These are phyloP conservation scores for Neelides folsomi DNA, from an alignment of 2,888 invertebrate species.

Conservation along the genomic window DNA sequence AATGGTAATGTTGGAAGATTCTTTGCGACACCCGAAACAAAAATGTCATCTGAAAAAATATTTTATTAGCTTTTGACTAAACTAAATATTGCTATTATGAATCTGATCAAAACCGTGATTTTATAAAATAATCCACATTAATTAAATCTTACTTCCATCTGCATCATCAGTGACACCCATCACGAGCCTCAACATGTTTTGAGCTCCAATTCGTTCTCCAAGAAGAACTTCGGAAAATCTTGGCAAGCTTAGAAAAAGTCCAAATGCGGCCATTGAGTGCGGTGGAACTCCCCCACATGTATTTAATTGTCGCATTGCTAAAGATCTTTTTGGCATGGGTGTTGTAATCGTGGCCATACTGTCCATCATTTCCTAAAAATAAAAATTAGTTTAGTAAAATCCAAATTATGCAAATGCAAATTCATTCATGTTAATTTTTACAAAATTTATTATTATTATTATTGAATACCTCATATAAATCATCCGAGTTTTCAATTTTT, in stretches of 20 bases:
- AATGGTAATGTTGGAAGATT: constrained; percentile 63
- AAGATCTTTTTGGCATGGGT: constrained; percentile 17
- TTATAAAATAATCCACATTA: too few species aligned
- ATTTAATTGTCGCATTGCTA: constrained; percentile 17
- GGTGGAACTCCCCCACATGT: constrained; percentile 46
- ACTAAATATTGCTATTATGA: too few species aligned
- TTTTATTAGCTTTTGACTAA: constrained; percentile 1
- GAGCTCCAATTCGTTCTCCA: constrained; percentile 67
- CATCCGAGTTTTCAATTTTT: constrained; percentile 44
- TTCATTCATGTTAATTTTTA: not conserved
- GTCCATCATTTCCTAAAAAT: constrained; percentile 29
- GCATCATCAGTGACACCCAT: constrained; percentile 85
- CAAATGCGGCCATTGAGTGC: constrained; percentile 81
- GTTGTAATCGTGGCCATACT: constrained; percentile 26
- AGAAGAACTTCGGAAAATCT: constrained; percentile 81
- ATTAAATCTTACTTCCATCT: constrained; percentile 61
- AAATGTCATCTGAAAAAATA: constrained; percentile 49
- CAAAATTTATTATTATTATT: not conserved
- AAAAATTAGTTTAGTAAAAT: not conserved
- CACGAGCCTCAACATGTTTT: constrained; percentile 69
- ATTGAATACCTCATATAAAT: constrained; percentile 44
- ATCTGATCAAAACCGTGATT: too few species aligned
- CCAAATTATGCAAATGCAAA: not conserved
- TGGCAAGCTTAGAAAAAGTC: constrained; percentile 72
- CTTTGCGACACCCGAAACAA: constrained; percentile 54